Percentiles rank a stretch among this genome's conserved stretches.
Conservation (phyloP, 2,888 invertebrate species). For the Tetanocera ferruginea region DNA sequence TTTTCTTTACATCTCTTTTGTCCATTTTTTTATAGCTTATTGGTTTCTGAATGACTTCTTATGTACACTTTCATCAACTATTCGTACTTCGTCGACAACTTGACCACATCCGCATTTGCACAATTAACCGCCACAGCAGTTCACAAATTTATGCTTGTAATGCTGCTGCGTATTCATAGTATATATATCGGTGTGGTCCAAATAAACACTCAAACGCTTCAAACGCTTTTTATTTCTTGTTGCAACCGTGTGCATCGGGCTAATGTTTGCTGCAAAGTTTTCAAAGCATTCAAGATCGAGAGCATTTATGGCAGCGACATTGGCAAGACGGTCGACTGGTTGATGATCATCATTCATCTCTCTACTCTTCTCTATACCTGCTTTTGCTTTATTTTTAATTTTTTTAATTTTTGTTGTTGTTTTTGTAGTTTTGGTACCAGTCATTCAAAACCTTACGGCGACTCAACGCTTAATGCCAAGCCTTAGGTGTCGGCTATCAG, state of each 20-base stretch:
- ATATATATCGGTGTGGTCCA: slow-evolving; percentile 47
- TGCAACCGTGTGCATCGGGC: neutral
- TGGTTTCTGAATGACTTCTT: no score
- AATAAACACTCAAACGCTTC: slow-evolving; percentile 38
- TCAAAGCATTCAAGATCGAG: neutral
- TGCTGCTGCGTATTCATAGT: neutral
- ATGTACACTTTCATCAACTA: neutral
- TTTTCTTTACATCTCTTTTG: no score
- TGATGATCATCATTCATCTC: neutral
- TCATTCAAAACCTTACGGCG: slow-evolving; percentile 8
- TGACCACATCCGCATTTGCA: slow-evolving; percentile 14
- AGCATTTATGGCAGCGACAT: slow-evolving; percentile 19
- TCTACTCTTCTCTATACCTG: neutral
- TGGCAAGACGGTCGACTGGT: neutral
- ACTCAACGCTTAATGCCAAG: slow-evolving; percentile 45
- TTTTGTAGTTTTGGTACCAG: neutral
- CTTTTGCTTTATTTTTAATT: neutral
- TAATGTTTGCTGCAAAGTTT: neutral
- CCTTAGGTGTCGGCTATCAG: slow-evolving; percentile 70
- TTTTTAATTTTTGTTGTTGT: neutral
- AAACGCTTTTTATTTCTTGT: slow-evolving; percentile 17
- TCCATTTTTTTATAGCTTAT: no score
- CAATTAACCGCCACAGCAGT: neutral
- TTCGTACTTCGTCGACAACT: neutral
- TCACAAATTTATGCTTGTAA: slow-evolving; percentile 20